Base-by-base conservation (phyloP, 1,140 invertebrate species). In the Hylaeus anthracinus region DNA sequence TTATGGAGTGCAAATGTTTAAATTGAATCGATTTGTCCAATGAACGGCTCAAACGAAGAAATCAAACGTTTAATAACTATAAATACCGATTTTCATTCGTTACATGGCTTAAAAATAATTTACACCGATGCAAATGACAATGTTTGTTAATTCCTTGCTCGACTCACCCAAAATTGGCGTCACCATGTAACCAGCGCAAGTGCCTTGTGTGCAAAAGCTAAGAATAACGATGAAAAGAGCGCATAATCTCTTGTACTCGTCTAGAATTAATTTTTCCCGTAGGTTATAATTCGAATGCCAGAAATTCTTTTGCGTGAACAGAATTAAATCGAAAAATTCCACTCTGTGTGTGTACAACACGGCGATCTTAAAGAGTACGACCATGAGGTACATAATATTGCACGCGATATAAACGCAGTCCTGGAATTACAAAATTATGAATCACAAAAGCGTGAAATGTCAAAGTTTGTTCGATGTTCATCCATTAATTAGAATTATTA, bases 291-390 rank as follows among this genome's bases (percentile, higher is more conserved):
- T 53, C 2, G 3, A 58, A 26, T 82, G 71, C 87, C 87, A 89
- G 58, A 89, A 88, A 39, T 88, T 82, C 1, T 82, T 74, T 15
- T 82, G 66, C 3, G 84, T 79, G 5, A 72, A 79, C 6, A 3
- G 39, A 5, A 89, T 56, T 43, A 88, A 58, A 0, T n/a, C 1
- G 14, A 84, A 26, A 3, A 89, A 41, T 37, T 81, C 61, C 37
- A 41, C 12, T 15, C 75, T 75, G n/a, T 81, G 60, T 5, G 12
- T 0, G 0, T 73, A 9, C 5, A 86, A 0, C 43, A 53, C 39
- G 9, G 9, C n/a, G n/a, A 88, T n/a, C 15, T 89, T 89, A 1
- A 84, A 2, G 1, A 87, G 5, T 45, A 81, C 48, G 64, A 86
- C n/a, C 2, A 82, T 1, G 9, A 88, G n/a, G 1, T 79, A 83